Evolutionary conservation across 2,797 vertebrate species (phyloP).

Genomic region (Characodon lateralis): DNA sequence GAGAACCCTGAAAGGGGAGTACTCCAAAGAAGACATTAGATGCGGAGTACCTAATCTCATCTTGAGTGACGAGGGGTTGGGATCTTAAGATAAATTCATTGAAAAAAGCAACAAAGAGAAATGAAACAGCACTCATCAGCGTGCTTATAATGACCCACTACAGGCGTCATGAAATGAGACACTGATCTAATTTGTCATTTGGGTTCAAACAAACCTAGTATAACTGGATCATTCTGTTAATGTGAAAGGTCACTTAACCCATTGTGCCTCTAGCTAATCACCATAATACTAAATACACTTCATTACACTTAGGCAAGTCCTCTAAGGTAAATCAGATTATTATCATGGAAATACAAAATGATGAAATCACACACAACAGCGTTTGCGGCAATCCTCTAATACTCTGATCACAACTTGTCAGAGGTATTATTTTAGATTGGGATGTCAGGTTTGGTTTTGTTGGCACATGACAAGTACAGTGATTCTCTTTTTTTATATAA

Average conservation of each 20-base stretch:
- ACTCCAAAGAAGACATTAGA: slow-evolving; percentile 66
- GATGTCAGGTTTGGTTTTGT: slow-evolving; percentile 60
- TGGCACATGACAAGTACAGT: slow-evolving; percentile 54
- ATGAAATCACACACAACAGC: slow-evolving; percentile 17
- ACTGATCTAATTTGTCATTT: slow-evolving; percentile 81
- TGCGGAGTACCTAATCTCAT: slow-evolving; percentile 68
- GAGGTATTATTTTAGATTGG: slow-evolving; percentile 51
- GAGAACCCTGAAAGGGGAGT: slow-evolving; percentile 55
- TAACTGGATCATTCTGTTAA: slow-evolving; percentile 81
- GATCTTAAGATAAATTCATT: slow-evolving; percentile 57
- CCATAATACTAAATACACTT: slow-evolving; percentile 59
- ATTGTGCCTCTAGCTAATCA: slow-evolving; percentile 69
- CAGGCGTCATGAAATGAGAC: slow-evolving; percentile 71
- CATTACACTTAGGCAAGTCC: slow-evolving; percentile 53
- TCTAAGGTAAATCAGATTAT: slow-evolving; percentile 53
- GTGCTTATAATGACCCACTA: slow-evolving; percentile 61
- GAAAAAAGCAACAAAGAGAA: slow-evolving; percentile 13
- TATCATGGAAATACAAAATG: slow-evolving; percentile 30
- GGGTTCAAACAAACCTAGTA: slow-evolving; percentile 77
- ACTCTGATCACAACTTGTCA: slow-evolving; percentile 51
- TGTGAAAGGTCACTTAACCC: slow-evolving; percentile 83
- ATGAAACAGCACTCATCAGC: slow-evolving; percentile 35
- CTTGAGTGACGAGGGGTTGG: slow-evolving; percentile 57
- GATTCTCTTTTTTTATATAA: slow-evolving; percentile 38
- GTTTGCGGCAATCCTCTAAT: slow-evolving; percentile 5